These are phyloP conservation scores for Chiloscyllium plagiosum DNA, from an alignment of 2,113 vertebrate genomes.

Conservation along the genomic window DNA sequence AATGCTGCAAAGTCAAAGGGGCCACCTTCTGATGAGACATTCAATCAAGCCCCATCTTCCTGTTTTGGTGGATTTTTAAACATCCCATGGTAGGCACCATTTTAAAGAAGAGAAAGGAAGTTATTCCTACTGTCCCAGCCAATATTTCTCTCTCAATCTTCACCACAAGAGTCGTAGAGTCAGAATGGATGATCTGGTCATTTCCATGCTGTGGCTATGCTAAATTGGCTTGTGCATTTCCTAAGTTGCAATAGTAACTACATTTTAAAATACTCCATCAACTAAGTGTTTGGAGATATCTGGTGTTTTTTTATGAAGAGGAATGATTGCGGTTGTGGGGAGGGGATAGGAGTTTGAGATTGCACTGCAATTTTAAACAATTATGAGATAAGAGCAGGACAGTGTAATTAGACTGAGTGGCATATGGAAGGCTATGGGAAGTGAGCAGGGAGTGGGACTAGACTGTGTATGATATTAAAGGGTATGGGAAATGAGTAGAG, in stretches of 20 bases:
- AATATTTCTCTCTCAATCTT: neutral
- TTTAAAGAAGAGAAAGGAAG: neutral
- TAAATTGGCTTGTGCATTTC: neutral
- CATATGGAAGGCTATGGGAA: neutral
- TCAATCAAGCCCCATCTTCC: neutral
- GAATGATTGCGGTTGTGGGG: neutral
- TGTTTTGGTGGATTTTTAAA: no score
- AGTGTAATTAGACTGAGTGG: neutral
- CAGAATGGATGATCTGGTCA: neutral
- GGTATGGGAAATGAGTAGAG: no score
- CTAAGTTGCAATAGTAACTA: neutral
- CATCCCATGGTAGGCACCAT: neutral
- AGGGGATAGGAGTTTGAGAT: neutral
- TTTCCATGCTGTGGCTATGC: neutral
- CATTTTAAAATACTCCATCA: neutral
- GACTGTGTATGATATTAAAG: no score
- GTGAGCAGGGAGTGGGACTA: neutral
- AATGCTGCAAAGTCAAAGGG: no score
- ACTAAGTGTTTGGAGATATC: neutral
- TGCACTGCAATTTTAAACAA: neutral
- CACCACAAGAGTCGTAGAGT: neutral
- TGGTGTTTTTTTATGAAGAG: neutral
- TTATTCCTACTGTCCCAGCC: neutral
- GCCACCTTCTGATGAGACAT: neutral
- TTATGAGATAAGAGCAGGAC: neutral